Base-by-base conservation (phyloP, 2,113 vertebrate species). In the Muntiacus muntjak region DNA sequence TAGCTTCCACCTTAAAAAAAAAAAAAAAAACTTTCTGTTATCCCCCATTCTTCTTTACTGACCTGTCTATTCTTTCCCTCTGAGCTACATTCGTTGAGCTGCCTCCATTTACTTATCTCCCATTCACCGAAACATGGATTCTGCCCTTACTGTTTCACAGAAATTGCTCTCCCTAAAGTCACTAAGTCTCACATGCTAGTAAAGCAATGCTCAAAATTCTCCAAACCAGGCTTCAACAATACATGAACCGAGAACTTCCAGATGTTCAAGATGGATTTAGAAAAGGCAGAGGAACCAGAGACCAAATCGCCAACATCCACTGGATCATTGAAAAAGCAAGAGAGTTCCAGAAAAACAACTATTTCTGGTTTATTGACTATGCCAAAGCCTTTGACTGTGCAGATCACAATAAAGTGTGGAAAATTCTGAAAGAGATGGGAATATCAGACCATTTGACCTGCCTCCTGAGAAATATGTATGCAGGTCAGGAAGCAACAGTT, bases 1-100 rank as follows among this genome's bases (percentile, higher is more conserved):
- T 93, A 96, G 71, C 55, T 95, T 92, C 26, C 23, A 87, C 26
- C 40, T 82, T 78, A 67, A 96, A 93, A 28, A 64, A 86, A 62
- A 71, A 7, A 9, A 88, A 55, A 30, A 30, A 4, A 74, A 76
- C 23, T 57, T 85, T 47, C 55, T 84, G 87, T 83, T 50, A 89
- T 50, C 76, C 19, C 26, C 60, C 6, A 79, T 47, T 89, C 55
- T 64, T 96, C 91, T 83, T 94, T 94, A 95, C 25, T 82, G 23
- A 33, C 62, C 52, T 52, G 7, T 81, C 36, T 91, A n/a, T 67
- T 45, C 82, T 84, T 81, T 87, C n/a, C 30, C 94, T 92, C n/a
- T 50, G 14, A 88, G 3, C 3, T 84, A 85, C 88, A 54, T 8
- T 82, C 83, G n/a, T 81, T 95, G 55, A 86, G 19, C 58, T 74